These are phyloP conservation scores for Mesoclemmys tuberculata DNA, from an alignment of 2,113 vertebrate species.

Conservation along the genomic window DNA sequence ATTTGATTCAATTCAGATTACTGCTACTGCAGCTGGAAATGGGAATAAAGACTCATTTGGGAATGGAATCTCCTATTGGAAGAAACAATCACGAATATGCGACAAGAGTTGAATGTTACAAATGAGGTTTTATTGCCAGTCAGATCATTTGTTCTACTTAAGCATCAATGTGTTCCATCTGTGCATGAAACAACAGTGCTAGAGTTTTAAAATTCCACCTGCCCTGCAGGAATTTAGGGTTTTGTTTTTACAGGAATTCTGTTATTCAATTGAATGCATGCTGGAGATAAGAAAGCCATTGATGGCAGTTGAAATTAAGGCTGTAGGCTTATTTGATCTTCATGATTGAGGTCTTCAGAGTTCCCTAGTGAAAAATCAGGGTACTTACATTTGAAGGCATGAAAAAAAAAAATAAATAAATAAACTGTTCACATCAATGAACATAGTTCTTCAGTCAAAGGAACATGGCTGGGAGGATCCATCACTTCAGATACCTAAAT, in stretches of 20 bases:
- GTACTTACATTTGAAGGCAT: not conserved
- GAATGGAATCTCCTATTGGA: not conserved
- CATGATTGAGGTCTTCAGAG: not conserved
- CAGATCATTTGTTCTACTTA: not conserved
- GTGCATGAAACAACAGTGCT: not conserved
- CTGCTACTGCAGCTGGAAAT: not conserved
- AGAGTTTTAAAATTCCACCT: not conserved
- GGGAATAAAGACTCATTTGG: conserved; percentile 1
- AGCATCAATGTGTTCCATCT: not conserved
- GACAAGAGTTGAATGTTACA: not conserved
- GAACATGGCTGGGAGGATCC: not conserved
- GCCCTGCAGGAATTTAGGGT: not conserved
- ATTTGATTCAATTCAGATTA: not conserved
- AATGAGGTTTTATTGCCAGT: not conserved
- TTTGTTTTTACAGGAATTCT: conserved; percentile 3
- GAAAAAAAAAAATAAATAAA: no score
- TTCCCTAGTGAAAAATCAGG: not conserved
- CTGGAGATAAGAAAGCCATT: not conserved
- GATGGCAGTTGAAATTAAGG: not conserved
- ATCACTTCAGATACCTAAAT: not conserved
- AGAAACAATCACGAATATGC: not conserved
- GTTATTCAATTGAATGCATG: not conserved
- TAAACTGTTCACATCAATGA: conserved; percentile 8
- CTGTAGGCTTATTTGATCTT: not conserved
- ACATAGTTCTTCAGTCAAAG: not conserved